A percentile compares a stretch with the other conserved stretches of the same genome.
These are phyloP conservation scores for Falco concolor DNA, from an alignment of 2,797 vertebrate genomes.

Conservation along the genomic window DNA sequence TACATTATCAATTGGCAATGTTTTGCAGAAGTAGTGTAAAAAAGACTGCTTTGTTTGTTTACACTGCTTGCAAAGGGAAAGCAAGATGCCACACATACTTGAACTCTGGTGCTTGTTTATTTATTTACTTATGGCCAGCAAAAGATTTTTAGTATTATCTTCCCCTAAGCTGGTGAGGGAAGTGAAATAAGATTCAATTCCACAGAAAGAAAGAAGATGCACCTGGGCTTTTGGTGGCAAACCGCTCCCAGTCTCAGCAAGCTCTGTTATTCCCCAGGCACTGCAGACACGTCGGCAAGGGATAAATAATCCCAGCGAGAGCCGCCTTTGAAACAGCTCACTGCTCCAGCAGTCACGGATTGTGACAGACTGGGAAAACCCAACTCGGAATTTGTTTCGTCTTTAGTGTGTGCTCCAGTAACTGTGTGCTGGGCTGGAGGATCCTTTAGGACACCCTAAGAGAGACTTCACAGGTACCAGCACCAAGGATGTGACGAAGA, in stretches of 20 bases:
- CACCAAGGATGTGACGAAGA: fast-evolving
- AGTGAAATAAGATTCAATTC: neutral
- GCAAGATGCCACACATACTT: neutral
- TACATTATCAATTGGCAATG: neutral
- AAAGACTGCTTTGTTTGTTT: neutral
- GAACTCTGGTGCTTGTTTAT: neutral
- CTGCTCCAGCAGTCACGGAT: neutral
- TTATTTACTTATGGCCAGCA: neutral
- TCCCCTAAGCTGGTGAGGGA: neutral
- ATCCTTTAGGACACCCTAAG: neutral
- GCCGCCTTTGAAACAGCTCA: neutral
- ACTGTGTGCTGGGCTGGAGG: neutral
- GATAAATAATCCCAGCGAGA: neutral
- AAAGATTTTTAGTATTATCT: neutral
- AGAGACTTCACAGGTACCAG: neutral
- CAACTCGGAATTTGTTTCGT: neutral
- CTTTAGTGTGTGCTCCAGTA: neutral
- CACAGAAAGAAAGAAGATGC: neutral
- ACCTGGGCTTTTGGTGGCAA: neutral
- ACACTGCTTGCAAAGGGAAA: neutral
- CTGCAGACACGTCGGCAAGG: neutral
- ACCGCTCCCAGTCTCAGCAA: neutral
- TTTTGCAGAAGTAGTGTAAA: neutral
- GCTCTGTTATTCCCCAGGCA: neutral
- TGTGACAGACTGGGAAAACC: neutral